phyloP scores from a whole-genome alignment of 1,140 invertebrate genomes.

The Grapholita molesta region DNA sequence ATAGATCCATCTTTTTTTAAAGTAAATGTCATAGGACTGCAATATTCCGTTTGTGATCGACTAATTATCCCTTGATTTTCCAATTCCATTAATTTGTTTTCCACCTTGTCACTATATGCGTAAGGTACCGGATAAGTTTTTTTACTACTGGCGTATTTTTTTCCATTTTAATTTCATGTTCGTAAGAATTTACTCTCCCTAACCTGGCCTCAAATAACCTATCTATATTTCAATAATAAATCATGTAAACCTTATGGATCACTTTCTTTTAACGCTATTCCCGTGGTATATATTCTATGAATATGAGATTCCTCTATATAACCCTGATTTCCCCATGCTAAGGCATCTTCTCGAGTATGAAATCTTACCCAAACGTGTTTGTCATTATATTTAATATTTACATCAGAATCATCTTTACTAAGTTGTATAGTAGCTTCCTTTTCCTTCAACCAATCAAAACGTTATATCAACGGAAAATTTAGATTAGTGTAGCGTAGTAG shows the following conservation, averaged over 20 bases:
- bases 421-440: conserved; percentile 14
- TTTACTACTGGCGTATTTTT: conserved; percentile 29
- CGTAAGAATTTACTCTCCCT: conserved; percentile 28
- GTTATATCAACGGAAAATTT: conserved; percentile 27
- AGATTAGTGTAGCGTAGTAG: conserved; percentile 27
- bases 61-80: no score
- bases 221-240: background rate
- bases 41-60: no score
- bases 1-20: no score
- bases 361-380: background rate
- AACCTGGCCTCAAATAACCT: background rate
- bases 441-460: conserved; percentile 34
- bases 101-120: conserved; percentile 29
- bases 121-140: conserved; percentile 41
- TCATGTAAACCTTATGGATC: background rate
- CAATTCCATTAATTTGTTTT: conserved; percentile 30
- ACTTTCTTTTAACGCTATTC: background rate
- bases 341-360: background rate
- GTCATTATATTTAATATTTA: background rate
- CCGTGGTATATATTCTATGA: background rate
- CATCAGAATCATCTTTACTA: background rate
- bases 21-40: conserved; percentile 36
- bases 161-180: conserved; percentile 35
- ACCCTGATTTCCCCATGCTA: background rate
- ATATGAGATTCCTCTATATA: background rate